These are phyloP conservation scores for Vulpes vulpes DNA, from an alignment of 2,113 vertebrate species.

Conservation along the genomic window DNA sequence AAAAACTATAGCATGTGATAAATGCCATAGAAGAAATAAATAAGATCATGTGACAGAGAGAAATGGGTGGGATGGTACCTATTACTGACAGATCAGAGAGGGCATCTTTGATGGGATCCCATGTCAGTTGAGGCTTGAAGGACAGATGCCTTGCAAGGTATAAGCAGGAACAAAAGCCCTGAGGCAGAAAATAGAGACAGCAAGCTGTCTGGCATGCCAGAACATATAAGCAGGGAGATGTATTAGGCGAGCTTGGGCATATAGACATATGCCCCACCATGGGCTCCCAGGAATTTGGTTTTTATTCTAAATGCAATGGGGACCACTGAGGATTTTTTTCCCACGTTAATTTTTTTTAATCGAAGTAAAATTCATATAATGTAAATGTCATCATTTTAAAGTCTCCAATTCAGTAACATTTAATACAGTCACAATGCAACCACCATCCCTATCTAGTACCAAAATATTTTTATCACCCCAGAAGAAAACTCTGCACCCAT, in stretches of 20 bases:
- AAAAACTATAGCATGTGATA: background rate
- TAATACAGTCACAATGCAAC: background rate
- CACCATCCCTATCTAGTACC: background rate
- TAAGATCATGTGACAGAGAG: background rate
- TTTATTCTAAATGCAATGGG: background rate
- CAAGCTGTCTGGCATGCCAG: background rate
- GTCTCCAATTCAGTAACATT: background rate
- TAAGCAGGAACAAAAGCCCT: background rate
- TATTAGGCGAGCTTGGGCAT: background rate
- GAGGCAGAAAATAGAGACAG: background rate
- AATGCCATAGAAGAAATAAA: background rate
- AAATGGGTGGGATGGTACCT: background rate
- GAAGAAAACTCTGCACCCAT: background rate
- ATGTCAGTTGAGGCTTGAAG: background rate
- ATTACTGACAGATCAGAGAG: background rate
- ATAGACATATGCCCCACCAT: background rate
- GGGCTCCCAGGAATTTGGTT: background rate
- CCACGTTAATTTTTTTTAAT: background rate
- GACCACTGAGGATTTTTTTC: background rate
- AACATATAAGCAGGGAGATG: background rate
- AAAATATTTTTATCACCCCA: background rate
- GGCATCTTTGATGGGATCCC: background rate
- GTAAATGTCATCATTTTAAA: background rate
- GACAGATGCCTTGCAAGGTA: background rate
- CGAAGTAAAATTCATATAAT: background rate